Base-by-base conservation (phyloP, 2,797 vertebrate genomes). In the Manis pentadactyla region DNA sequence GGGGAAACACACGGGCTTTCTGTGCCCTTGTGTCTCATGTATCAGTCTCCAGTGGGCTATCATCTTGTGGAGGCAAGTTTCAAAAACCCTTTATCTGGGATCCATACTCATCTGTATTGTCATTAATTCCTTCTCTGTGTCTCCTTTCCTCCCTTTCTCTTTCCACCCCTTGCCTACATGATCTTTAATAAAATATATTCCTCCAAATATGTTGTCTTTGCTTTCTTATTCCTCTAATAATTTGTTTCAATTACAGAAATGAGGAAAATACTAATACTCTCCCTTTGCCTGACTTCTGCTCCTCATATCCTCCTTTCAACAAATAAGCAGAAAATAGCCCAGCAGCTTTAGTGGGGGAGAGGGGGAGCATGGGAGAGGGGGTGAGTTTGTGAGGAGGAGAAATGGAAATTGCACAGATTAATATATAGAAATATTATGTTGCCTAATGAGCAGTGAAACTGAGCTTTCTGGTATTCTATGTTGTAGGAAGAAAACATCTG, bases 211-310 rank as follows among this genome's bases (percentile, higher is more conserved):
- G 59, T 90, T 79, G 37, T 42, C 34, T 77, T 91, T 82, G 27
- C 46, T n/a, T 77, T 34, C 42, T 74, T 63, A 55, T 42, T 90
- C 29, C 49, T 93, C 39, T 84, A 59, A 68, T 5, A 90, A 83
- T 57, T 66, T 64, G 92, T 71, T 96, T 87, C 61, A 90, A 94
- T 66, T 18, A 61, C 17, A 77, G 77, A 66, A 66, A 18, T 39
- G n/a, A 34, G 34, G 63, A 87, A 31, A 42, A 64, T 57, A 51
- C n/a, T 13, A 53, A 23, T 19, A 83, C 3, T 57, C 10, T 13
- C 7, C 23, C 4, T 25, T 94, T 87, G 9, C n/a, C 42, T 51
- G 55, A 85, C 15, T 46, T 85, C 53, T 90, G 10, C 0, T 64
- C n/a, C 11, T 87, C 5, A 14, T 0, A 19, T 37, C 1, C 14